Evolutionary conservation across 2,888 invertebrate species (phyloP), one percentile per base, ranked within the genome.

Genomic region (Scaptomyza cyrtandrae): DNA sequence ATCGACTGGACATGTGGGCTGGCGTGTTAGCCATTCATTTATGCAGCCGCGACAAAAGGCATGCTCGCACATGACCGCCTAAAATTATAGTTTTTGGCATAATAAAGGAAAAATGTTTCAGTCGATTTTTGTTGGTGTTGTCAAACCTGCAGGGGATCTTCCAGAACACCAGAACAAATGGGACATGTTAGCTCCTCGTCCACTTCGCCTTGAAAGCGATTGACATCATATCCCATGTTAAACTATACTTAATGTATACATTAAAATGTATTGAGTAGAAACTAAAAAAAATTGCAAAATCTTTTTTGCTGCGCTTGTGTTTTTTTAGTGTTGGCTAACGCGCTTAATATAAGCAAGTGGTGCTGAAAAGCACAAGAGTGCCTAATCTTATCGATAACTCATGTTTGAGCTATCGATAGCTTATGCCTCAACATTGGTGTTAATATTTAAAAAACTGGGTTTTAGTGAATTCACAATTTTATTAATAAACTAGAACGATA

Each of bases 111-210:
- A 55, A 33, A 39, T 7, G 24, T 58, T 61, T 43, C 1, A 33
- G 41, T 44, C 6, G 27, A 5, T 16, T 14, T 35, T 43, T 48
- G 33, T 60, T 60, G 31, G 57, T 65, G 48, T 56, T 39, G 90
- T 90, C 73, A 59, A 58, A 82, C 82, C 82, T 98, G 98, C 71
- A 98, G 93, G 46, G 98, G 98, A 91, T 98, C 98, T 90, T 98
- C 98, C 60, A 99, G 93, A 75, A 99, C 98, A 78, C 97, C 97
- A 73, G 98, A 97, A 93, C 98, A 99, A 93, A 99, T 98, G 77
- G 98, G 97, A 91, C 98, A 99, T 86, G 98, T 95, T 72, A 99
- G 94, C 93, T 99, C 99, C 93, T 98, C 98, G 93, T 99, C 98
- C 81, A 99, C 98, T 92, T 97, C 97, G 90, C 97, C 97, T 93